Conservation (phyloP, 2,797 vertebrate genomes). For the Hyperoplus immaculatus region DNA sequence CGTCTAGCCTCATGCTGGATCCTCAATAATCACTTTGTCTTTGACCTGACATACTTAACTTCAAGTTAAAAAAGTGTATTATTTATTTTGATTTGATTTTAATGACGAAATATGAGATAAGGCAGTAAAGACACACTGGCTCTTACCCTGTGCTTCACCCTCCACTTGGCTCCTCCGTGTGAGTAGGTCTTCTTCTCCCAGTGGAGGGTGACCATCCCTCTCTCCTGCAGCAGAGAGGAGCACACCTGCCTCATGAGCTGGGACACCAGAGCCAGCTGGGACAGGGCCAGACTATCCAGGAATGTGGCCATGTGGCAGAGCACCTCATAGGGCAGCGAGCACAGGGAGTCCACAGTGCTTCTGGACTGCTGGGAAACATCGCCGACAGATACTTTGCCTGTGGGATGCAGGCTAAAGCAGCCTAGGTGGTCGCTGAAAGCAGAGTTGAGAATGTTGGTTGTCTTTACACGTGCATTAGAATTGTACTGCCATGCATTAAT, state of each 20-base stretch:
- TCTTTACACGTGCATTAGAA: not conserved
- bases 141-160: conserved; percentile 62
- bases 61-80: too few relatives aligned
- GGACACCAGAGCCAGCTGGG: conserved; percentile 94
- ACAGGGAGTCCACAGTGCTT: conserved; percentile 77
- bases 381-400: not conserved
- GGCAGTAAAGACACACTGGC: too few relatives aligned
- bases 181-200: conserved; percentile 92
- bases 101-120: too few relatives aligned
- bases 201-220: conserved; percentile 93
- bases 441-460: not conserved
- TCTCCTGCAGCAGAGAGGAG: conserved; percentile 90
- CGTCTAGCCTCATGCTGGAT: not conserved
- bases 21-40: not conserved
- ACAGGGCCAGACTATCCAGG: conserved; percentile 94
- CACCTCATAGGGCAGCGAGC: conserved; percentile 90
- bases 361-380: not conserved
- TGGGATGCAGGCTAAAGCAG: conserved; percentile 70
- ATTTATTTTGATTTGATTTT: too few relatives aligned
- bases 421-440: conserved; percentile 69
- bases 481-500: not conserved
- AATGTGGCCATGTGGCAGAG: conserved; percentile 92
- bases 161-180: conserved; percentile 77
- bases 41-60: not conserved
- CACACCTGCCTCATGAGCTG: conserved; percentile 93